Conservation (phyloP, 2,888 invertebrate genomes). For the Tineola bisselliella region DNA sequence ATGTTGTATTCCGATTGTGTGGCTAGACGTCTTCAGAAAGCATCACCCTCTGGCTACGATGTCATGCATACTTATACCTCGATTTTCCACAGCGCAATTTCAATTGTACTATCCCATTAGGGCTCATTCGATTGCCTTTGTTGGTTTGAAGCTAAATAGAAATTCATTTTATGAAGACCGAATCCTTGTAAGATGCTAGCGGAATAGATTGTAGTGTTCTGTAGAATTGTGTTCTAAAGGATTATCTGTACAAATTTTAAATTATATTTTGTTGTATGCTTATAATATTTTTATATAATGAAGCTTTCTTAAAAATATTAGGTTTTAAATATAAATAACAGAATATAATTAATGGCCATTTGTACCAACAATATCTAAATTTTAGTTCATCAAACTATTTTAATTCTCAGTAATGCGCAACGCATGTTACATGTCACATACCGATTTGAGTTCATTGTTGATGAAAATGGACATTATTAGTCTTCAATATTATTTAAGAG, state of each 20-base stretch:
- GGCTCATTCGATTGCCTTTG: slow-evolving; percentile 38
- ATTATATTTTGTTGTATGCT: not conserved
- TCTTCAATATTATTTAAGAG: too few relatives aligned
- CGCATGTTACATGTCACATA: too few relatives aligned
- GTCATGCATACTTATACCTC: slow-evolving; percentile 64
- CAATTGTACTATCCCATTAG: slow-evolving; percentile 58
- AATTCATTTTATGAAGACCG: slow-evolving; percentile 18
- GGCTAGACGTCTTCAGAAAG: slow-evolving; percentile 43
- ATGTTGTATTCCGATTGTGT: slow-evolving; percentile 13
- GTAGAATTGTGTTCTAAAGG: not conserved
- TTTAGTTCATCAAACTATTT: too few relatives aligned
- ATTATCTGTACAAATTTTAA: slow-evolving; percentile 1
- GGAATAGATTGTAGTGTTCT: not conserved
- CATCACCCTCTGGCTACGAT: slow-evolving; percentile 39
- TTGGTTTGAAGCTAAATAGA: slow-evolving; percentile 30
- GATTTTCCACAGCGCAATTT: slow-evolving; percentile 55
- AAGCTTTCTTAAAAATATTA: too few relatives aligned
- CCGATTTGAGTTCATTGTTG: too few relatives aligned
- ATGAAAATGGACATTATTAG: too few relatives aligned
- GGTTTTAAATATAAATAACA: too few relatives aligned
- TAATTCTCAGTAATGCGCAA: too few relatives aligned
- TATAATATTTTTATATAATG: too few relatives aligned
- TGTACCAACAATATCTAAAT: too few relatives aligned
- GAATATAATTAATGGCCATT: too few relatives aligned
- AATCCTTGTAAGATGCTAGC: slow-evolving; percentile 7